Conservation (phyloP, 2,797 vertebrate genomes). For the Tauraco hartlaubi region DNA sequence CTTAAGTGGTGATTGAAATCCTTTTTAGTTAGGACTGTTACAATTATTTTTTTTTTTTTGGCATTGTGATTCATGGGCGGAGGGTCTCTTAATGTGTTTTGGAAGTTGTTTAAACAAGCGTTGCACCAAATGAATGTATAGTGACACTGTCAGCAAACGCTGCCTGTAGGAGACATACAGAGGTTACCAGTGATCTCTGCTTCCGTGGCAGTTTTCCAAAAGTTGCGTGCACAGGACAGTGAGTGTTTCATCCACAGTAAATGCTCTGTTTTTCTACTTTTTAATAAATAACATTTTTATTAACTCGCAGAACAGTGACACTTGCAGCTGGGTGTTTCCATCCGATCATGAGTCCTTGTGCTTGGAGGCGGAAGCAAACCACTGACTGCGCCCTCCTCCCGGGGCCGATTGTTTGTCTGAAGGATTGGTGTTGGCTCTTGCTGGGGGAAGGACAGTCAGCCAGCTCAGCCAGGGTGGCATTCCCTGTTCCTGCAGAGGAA, state of each 20-base stretch:
- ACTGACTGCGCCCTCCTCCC: background rate
- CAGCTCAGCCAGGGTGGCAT: fast-evolving
- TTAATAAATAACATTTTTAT: background rate
- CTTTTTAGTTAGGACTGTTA: background rate
- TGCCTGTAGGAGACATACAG: background rate
- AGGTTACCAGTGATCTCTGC: background rate
- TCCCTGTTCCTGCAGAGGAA: background rate
- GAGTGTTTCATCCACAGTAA: background rate
- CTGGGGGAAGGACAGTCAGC: background rate
- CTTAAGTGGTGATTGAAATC: background rate
- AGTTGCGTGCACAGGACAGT: background rate
- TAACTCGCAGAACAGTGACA: background rate
- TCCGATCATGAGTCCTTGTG: background rate
- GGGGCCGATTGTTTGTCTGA: fast-evolving
- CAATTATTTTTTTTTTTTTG: background rate
- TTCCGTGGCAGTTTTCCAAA: background rate
- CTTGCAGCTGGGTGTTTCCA: background rate
- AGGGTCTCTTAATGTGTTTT: background rate
- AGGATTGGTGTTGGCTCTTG: background rate
- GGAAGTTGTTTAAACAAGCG: background rate
- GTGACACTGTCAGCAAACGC: background rate
- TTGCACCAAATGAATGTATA: conserved; percentile 29
- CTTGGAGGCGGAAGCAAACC: background rate
- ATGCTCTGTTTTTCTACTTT: background rate
- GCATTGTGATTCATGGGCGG: background rate